These are phyloP conservation scores for Dromococcyx pavoninus DNA, from an alignment of 2,797 vertebrate genomes.

Conservation along the genomic window DNA sequence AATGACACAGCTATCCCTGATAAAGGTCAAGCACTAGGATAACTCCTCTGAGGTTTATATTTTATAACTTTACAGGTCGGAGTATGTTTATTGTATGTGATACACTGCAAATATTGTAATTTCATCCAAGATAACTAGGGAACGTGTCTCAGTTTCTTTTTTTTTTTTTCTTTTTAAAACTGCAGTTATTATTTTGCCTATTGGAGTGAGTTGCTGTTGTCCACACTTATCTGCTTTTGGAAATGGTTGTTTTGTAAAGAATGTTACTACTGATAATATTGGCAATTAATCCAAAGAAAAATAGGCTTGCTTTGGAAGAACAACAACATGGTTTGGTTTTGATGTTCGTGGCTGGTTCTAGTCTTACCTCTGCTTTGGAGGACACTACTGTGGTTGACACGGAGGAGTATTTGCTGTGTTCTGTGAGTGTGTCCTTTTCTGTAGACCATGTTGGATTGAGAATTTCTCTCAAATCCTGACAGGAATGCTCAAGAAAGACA, in stretches of 20 bases:
- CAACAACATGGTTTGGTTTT: background rate
- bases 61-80: background rate
- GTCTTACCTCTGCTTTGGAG: background rate
- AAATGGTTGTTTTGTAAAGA: background rate
- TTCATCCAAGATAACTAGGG: background rate
- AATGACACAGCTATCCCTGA: background rate
- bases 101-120: background rate
- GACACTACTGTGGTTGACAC: background rate
- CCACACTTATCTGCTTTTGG: background rate
- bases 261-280: background rate
- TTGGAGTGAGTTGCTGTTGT: background rate
- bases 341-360: background rate
- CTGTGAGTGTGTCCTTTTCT: background rate
- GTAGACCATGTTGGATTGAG: fast-evolving
- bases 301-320: background rate
- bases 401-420: background rate
- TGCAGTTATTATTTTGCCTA: background rate
- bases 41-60: background rate
- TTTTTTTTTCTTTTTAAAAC: background rate
- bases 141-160: background rate
- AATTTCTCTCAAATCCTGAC: background rate
- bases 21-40: background rate
- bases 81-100: background rate
- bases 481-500: background rate
- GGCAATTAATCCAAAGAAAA: background rate